A percentile compares a stretch with the other conserved stretches of the same genome.
Evolutionary conservation across 1,140 invertebrate genomes (phyloP).

Genomic region (Matsumurasca onukii): DNA sequence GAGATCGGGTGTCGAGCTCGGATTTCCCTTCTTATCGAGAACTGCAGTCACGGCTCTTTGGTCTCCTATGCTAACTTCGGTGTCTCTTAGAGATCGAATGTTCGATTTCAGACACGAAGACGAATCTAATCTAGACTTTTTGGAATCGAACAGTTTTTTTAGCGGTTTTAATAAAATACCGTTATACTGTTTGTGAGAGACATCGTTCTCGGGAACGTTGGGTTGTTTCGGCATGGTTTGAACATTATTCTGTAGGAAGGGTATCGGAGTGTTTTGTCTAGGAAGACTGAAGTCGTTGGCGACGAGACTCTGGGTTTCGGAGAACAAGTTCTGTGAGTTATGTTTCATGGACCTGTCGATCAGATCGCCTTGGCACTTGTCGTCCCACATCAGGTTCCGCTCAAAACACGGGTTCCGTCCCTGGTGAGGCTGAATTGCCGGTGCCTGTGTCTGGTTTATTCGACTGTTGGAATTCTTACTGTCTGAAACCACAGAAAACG

Average conservation of each 20-base stretch:
- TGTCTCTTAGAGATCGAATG: constrained; percentile 40
- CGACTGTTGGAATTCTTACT: constrained; percentile 33
- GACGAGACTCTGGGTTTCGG: constrained; percentile 54
- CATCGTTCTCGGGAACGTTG: constrained; percentile 48
- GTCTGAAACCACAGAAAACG: neutral
- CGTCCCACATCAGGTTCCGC: constrained; percentile 67
- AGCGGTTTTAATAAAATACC: constrained; percentile 43
- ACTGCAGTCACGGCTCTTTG: constrained; percentile 12
- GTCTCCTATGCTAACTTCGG: constrained; percentile 11
- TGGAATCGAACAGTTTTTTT: constrained; percentile 45
- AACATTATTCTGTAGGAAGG: constrained; percentile 59
- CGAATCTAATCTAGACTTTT: constrained; percentile 42
- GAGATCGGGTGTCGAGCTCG: neutral
- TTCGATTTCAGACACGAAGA: constrained; percentile 50
- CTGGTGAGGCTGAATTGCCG: constrained; percentile 74
- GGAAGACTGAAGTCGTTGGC: constrained; percentile 51
- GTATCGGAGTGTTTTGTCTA: constrained; percentile 61
- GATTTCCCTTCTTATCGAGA: constrained; percentile 3
- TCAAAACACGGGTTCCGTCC: constrained; percentile 88
- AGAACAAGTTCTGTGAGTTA: constrained; percentile 47
- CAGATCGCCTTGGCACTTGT: constrained; percentile 57
- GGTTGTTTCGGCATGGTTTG: constrained; percentile 54
- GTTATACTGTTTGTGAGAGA: constrained; percentile 34
- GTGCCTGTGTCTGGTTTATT: neutral
- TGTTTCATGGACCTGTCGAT: constrained; percentile 71